Conservation (phyloP, 2,888 invertebrate species). For the Brachylomia viminalis region DNA sequence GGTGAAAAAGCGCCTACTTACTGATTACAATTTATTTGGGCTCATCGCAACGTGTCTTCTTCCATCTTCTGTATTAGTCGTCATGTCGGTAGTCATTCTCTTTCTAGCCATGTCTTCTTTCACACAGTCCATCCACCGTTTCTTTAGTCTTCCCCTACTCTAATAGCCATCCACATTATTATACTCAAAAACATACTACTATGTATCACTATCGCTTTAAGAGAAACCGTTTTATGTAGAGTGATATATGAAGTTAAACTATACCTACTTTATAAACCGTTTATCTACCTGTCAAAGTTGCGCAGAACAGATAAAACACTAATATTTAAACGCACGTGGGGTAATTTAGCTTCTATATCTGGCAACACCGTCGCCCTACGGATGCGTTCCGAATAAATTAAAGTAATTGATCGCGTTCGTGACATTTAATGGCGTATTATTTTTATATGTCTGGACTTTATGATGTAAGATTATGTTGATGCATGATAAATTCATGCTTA, state of each 20-base stretch:
- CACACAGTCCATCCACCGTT: neutral
- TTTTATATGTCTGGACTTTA: constrained; percentile 41
- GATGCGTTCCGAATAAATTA: constrained; percentile 62
- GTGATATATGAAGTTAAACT: neutral
- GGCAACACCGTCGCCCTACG: constrained; percentile 62
- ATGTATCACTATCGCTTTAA: neutral
- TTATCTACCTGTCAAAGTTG: constrained; percentile 37
- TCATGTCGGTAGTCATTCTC: neutral
- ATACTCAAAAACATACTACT: neutral
- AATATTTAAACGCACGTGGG: constrained; percentile 42
- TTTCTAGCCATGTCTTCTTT: neutral
- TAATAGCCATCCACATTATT: neutral
- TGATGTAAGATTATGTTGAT: constrained; percentile 33
- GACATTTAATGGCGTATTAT: constrained; percentile 59
- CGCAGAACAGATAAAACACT: constrained; percentile 25
- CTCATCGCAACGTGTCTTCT: neutral
- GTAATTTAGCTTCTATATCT: constrained; percentile 57
- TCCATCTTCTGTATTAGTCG: neutral
- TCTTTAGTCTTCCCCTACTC: neutral
- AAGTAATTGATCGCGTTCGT: constrained; percentile 61
- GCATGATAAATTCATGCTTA: constrained; percentile 27
- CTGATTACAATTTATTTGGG: neutral
- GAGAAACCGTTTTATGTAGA: neutral
- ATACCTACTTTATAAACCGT: constrained; percentile 8
- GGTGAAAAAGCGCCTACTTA: neutral